phyloP scores from a whole-genome alignment of 2,113 vertebrate genomes.

The Notarius quadriscutis region DNA sequence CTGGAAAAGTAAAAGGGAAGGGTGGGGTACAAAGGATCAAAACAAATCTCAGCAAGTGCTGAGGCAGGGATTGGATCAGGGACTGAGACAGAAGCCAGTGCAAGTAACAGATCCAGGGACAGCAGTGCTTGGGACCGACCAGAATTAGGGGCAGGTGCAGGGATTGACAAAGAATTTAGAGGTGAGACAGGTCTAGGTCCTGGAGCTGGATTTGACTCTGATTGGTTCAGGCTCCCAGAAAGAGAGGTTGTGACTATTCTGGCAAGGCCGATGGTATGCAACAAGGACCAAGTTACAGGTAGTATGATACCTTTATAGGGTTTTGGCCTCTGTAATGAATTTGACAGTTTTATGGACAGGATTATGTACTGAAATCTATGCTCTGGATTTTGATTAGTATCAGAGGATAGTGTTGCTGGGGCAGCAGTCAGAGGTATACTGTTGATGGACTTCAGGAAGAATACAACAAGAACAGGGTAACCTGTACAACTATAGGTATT shows the following conservation, averaged over 20 bases:
- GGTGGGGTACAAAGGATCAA: not conserved
- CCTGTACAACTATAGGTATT: not conserved
- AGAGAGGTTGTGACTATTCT: not conserved
- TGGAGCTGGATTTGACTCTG: not conserved
- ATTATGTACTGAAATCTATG: not conserved
- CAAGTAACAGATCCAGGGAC: not conserved
- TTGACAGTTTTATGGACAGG: not conserved
- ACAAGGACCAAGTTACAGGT: not conserved
- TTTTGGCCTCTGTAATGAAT: not conserved
- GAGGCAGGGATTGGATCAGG: not conserved
- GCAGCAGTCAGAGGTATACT: not conserved
- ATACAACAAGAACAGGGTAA: not conserved
- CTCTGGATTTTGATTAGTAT: not conserved
- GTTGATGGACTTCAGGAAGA: not conserved
- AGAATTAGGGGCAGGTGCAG: not conserved
- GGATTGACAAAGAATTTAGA: not conserved
- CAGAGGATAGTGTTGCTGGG: conserved; percentile 1
- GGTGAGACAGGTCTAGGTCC: not conserved
- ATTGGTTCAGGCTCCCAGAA: not conserved
- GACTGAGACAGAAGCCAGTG: not conserved
- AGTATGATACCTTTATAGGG: not conserved
- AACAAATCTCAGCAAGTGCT: not conserved
- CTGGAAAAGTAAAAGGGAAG: not conserved
- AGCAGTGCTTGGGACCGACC: not conserved
- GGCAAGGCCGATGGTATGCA: not conserved